Evolutionary conservation across 2,113 vertebrate species (phyloP), one percentile per base, ranked within the genome.

Genomic region (Pelecanoides urinatrix): DNA sequence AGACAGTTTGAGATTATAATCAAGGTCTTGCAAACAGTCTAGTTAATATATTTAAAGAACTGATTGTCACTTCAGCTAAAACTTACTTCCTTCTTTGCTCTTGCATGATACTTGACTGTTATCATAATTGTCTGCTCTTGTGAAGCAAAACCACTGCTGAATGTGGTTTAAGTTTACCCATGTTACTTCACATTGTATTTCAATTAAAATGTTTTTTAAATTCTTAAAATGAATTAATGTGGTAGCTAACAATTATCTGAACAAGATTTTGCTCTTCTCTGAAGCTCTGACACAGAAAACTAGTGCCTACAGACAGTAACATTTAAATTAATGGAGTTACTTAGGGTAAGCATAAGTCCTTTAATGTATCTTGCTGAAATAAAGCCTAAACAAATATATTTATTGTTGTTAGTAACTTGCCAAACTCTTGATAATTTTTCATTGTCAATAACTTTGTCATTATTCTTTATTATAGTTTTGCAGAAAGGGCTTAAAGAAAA

Each of bases 401-500:
- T 82, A 10, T 55, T 75, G 3, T 42, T 72, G 25, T 62, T 49
- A 38, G 36, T 78, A 78, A 68, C 49, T 95, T 96, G 63, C 55
- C 71, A 85, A 59, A 40, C 77, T 67, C 26, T 73, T 55, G 21
- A 29, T 36, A 77, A 49, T 80, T 94, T 95, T 95, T 82, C 42
- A 70, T 29, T 66, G 32, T 71, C 62, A 81, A 5, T 88, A 58
- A 56, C 16, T 76, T 91, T 95, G 78, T 29, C 68, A 8, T 92
- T 96, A 20, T 90, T 74, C 21, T 96, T 93, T 70, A 89, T 89
- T 58, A 68, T 45, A 99, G 99, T 99, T 40, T 95, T 99, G 70
- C 98, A 99, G 93, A 97, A 98, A 94, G 99, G 99, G 10, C 97
- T 99, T 56, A 97, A 97, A n/a, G 97, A 94, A 66, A 99, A 99